phyloP scores from a whole-genome alignment of 2,888 invertebrate genomes.

The Idaea dimidiata region DNA sequence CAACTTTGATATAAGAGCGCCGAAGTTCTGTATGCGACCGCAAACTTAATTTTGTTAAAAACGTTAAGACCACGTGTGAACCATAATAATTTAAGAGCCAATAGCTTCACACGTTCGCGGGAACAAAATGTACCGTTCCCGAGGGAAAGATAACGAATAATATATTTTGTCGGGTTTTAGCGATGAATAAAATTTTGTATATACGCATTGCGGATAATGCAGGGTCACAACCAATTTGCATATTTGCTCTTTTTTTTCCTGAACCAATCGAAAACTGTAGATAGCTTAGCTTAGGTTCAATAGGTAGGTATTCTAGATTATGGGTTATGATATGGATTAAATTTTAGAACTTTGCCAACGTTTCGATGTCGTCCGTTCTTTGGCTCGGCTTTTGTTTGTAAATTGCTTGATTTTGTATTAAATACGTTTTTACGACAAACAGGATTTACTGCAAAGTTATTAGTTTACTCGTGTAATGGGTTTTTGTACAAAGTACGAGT shows the following conservation, averaged over 20 bases:
- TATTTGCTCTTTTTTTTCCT: constrained; percentile 19
- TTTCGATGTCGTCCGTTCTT: not conserved
- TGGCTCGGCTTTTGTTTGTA: not conserved
- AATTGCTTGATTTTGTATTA: not conserved
- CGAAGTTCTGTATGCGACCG: constrained; percentile 7
- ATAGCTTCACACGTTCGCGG: constrained; percentile 44
- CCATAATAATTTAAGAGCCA: constrained; percentile 51
- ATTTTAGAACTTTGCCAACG: not conserved
- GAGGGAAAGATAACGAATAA: constrained; percentile 67
- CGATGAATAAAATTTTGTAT: constrained; percentile 35
- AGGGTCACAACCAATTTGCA: constrained; percentile 26
- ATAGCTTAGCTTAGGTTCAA: no score
- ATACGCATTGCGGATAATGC: constrained; percentile 63
- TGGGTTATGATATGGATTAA: not conserved
- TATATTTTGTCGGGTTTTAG: constrained; percentile 67
- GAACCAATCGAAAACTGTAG: not conserved
- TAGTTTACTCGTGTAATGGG: not conserved
- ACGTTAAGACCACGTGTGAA: constrained; percentile 19
- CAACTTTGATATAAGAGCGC: not conserved
- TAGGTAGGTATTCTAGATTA: not conserved
- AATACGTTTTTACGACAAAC: not conserved
- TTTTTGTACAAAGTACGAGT: not conserved
- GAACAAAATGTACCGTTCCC: constrained; percentile 50
- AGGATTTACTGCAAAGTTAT: not conserved
- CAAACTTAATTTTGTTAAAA: constrained; percentile 17